Evolutionary conservation across 2,113 vertebrate genomes (phyloP).

Genomic region (Rousettus leschenaultii): DNA sequence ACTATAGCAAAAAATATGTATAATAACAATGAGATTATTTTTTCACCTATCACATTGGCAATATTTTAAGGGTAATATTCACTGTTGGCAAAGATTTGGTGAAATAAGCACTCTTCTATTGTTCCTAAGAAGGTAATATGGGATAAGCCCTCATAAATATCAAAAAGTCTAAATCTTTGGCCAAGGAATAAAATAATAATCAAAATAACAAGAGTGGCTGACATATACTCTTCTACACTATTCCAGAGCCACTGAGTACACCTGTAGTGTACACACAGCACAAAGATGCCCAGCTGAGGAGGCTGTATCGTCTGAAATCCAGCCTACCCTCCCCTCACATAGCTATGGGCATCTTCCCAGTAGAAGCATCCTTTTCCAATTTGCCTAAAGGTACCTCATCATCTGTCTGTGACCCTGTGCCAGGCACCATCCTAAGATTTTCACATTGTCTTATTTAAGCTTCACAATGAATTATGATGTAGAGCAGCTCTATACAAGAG

Average conservation of each 20-base stretch:
- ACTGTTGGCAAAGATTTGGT: background rate
- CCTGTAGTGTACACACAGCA: fast-evolving
- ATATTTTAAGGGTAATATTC: background rate
- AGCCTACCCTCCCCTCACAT: background rate
- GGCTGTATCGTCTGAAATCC: background rate
- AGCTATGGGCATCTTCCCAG: background rate
- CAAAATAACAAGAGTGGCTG: background rate
- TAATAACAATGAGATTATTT: background rate
- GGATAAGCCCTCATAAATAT: background rate
- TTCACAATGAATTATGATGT: background rate
- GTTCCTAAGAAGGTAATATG: background rate
- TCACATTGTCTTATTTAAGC: background rate
- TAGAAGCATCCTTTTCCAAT: background rate
- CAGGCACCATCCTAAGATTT: background rate
- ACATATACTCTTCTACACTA: background rate
- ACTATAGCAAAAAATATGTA: background rate
- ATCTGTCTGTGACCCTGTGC: background rate
- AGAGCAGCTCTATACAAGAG: background rate
- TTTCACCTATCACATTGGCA: background rate
- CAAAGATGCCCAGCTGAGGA: background rate
- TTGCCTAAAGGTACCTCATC: background rate
- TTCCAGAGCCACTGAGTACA: too few relatives aligned
- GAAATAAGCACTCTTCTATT: background rate
- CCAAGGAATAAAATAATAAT: background rate
- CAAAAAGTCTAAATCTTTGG: background rate